These are phyloP conservation scores for Chiloscyllium plagiosum DNA, from an alignment of 2,113 vertebrate species.

Conservation along the genomic window DNA sequence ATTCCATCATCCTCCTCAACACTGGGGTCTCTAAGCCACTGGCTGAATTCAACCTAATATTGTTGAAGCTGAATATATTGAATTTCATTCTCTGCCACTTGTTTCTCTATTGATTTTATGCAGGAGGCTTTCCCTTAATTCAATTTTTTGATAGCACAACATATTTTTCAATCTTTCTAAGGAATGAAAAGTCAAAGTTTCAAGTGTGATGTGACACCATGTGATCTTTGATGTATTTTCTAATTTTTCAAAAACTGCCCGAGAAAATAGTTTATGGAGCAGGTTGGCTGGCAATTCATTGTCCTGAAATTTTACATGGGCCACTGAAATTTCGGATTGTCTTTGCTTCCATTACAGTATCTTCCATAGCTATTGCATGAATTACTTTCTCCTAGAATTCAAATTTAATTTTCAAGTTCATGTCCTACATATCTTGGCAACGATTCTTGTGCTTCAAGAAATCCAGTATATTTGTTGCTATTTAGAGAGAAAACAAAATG, in stretches of 20 bases:
- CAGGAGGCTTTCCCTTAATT: not conserved
- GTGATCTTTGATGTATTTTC: not conserved
- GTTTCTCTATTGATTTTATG: not conserved
- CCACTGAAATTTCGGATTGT: not conserved
- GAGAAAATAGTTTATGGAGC: not conserved
- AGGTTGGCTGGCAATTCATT: not conserved
- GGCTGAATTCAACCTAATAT: not conserved
- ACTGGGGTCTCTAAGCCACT: not conserved
- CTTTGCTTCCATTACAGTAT: not conserved
- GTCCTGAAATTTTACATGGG: not conserved
- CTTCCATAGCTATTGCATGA: not conserved
- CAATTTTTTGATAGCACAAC: not conserved
- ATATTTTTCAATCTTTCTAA: not conserved
- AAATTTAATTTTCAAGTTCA: not conserved
- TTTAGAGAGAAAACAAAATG: not conserved
- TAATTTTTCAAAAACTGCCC: not conserved
- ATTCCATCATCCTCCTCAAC: not conserved
- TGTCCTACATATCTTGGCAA: not conserved
- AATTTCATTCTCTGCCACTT: not conserved
- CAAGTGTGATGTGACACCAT: not conserved
- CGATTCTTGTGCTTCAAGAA: not conserved
- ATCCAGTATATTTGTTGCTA: not conserved
- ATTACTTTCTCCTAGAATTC: not conserved
- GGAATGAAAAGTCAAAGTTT: not conserved
- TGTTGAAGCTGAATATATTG: not conserved